These are phyloP conservation scores for Gallinago paraguaiae DNA, from an alignment of 2,113 vertebrate species.

Conservation along the genomic window DNA sequence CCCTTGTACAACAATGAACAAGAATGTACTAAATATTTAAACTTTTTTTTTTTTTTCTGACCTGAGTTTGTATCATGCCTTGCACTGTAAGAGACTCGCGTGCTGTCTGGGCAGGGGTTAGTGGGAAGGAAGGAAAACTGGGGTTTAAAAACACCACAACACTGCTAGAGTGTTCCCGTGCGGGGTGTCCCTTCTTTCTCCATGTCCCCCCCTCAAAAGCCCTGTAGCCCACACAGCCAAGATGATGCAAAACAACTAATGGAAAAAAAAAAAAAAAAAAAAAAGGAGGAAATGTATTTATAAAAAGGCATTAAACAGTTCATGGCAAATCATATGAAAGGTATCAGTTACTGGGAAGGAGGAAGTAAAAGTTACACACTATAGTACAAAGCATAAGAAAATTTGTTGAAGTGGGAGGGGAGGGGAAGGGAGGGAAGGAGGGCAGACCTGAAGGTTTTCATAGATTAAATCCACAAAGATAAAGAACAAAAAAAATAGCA, in stretches of 20 bases:
- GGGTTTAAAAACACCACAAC: background rate
- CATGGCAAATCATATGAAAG: conserved; percentile 80
- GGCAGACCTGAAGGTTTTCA: conserved; percentile 93
- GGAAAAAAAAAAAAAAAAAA: conserved; percentile 11
- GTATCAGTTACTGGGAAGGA: conserved; percentile 75
- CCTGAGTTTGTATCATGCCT: conserved; percentile 89
- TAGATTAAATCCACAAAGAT: conserved; percentile 92
- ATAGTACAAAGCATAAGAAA: conserved; percentile 88
- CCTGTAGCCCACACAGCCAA: conserved; percentile 71
- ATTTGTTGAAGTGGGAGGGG: conserved; percentile 71
- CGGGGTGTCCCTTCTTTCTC: background rate
- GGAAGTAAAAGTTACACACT: conserved; percentile 71
- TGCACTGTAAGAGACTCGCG: conserved; percentile 67
- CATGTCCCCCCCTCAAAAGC: conserved; percentile 5
- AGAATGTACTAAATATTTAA: conserved; percentile 68
- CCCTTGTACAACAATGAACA: conserved; percentile 53
- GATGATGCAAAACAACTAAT: conserved; percentile 52
- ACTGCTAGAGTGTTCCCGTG: background rate
- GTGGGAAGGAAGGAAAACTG: background rate
- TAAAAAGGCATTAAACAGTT: conserved; percentile 89
- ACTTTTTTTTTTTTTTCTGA: conserved; percentile 81
- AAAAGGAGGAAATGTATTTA: conserved; percentile 74
- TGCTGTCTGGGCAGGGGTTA: conserved; percentile 39
- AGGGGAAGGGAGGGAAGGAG: conserved; percentile 65
- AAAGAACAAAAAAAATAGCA: conserved; percentile 97